Evolutionary conservation across 2,113 vertebrate species (phyloP).

Genomic region (Hyperopisus bebe): DNA sequence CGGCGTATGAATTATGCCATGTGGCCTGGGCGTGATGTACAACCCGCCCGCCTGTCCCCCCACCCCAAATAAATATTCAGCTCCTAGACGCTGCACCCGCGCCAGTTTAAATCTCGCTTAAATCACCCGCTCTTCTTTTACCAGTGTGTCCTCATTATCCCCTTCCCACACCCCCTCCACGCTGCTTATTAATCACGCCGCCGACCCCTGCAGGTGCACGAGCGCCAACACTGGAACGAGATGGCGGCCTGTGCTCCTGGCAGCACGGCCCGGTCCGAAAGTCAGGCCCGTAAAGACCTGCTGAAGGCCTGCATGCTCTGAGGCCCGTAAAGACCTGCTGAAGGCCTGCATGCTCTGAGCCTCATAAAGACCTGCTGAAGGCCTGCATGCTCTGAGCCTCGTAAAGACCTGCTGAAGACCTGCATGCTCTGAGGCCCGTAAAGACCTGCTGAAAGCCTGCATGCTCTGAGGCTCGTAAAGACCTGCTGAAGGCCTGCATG

Average conservation of each 20-base stretch:
- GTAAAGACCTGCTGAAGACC: not conserved
- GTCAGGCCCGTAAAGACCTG: not conserved
- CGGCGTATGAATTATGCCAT: not conserved
- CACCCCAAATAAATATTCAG: constrained; percentile 11
- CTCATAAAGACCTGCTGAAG: not conserved
- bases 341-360: not conserved
- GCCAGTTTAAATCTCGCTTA: not conserved
- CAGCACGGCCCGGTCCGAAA: not conserved
- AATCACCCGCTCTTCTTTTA: not conserved
- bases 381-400: too few species aligned
- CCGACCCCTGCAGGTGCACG: not conserved
- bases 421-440: not conserved
- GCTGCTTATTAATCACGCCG: not conserved
- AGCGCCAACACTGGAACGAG: not conserved
- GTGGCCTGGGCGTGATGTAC: not conserved
- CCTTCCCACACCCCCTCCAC: not conserved
- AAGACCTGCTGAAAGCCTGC: too few species aligned
- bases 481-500: not conserved
- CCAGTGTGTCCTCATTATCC: not conserved
- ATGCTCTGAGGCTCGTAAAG: not conserved
- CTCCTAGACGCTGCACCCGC: not conserved
- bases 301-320: not conserved
- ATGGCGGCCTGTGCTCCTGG: not conserved
- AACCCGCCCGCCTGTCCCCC: not conserved
- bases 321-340: not conserved